These are phyloP conservation scores for Colossoma macropomum DNA, from an alignment of 2,113 vertebrate genomes.

Conservation along the genomic window DNA sequence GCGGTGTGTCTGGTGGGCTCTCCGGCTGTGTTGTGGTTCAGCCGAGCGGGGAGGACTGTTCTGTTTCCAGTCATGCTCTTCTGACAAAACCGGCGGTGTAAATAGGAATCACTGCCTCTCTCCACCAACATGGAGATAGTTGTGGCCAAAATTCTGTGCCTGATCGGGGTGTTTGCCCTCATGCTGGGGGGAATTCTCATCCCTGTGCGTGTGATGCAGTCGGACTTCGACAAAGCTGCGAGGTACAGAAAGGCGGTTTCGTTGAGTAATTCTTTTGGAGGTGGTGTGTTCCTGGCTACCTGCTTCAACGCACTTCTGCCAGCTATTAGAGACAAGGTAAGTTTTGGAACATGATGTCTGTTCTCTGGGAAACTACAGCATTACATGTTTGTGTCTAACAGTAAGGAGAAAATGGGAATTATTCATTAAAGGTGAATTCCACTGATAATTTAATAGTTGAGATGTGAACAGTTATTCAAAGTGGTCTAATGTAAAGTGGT, in stretches of 20 bases:
- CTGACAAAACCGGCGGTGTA: neutral
- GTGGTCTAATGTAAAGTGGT: too few relatives aligned
- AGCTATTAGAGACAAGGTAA: conserved; percentile 87
- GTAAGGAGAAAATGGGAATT: neutral
- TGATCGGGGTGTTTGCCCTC: conserved; percentile 83
- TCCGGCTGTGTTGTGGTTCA: neutral
- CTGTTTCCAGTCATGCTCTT: conserved; percentile 1
- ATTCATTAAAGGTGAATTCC: neutral
- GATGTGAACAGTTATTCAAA: too few relatives aligned
- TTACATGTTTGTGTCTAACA: neutral
- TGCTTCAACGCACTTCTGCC: conserved; percentile 93
- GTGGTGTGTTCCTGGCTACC: conserved; percentile 91
- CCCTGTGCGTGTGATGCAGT: conserved; percentile 83
- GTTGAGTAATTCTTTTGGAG: conserved; percentile 88
- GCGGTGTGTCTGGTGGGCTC: neutral
- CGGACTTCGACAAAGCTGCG: conserved; percentile 80
- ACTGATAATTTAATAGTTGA: too few relatives aligned
- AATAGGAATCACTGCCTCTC: neutral
- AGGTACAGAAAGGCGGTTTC: conserved; percentile 78
- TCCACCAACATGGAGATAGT: conserved; percentile 77
- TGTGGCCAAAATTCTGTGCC: conserved; percentile 84
- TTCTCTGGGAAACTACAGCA: neutral
- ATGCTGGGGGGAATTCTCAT: conserved; percentile 87
- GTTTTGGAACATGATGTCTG: neutral
- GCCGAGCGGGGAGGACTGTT: neutral